Evolutionary conservation across 2,888 invertebrate genomes (phyloP).

Genomic region (Germaria angustata): DNA sequence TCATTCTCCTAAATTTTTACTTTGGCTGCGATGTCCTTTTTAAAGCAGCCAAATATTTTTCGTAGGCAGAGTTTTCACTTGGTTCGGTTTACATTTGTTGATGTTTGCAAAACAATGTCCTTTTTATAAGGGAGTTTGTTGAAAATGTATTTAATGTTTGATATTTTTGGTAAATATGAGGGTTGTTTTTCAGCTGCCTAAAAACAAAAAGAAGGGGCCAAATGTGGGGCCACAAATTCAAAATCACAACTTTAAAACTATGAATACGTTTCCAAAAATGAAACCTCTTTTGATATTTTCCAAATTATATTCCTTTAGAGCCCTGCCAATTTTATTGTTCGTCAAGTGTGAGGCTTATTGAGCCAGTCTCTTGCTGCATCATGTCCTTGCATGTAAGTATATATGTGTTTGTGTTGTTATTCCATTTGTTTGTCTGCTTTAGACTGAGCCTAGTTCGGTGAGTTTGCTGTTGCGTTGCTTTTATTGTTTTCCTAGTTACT

Average conservation of each 20-base stretch:
- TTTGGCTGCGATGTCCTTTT: slow-evolving; percentile 43
- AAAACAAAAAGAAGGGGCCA: background rate
- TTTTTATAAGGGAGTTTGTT: slow-evolving; percentile 3
- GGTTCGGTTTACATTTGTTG: slow-evolving; percentile 12
- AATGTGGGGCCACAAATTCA: background rate
- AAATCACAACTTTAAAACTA: background rate
- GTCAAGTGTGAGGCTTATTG: background rate
- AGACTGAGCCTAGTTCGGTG: slow-evolving; percentile 35
- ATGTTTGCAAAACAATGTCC: slow-evolving; percentile 57
- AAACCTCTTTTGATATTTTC: background rate
- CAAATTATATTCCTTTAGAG: background rate
- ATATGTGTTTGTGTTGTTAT: slow-evolving; percentile 31
- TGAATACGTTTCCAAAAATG: background rate
- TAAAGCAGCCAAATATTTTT: slow-evolving; percentile 46
- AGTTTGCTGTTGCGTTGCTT: slow-evolving; percentile 1
- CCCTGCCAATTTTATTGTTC: background rate
- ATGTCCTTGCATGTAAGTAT: background rate
- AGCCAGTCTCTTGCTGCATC: background rate
- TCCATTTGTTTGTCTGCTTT: slow-evolving; percentile 44
- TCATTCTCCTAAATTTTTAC: background rate
- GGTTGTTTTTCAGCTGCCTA: slow-evolving; percentile 42
- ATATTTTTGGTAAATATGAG: slow-evolving; percentile 52
- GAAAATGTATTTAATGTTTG: slow-evolving; percentile 65
- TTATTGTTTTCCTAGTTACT: slow-evolving; percentile 29
- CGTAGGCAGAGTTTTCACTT: slow-evolving; percentile 37